Evolutionary conservation across 2,797 vertebrate genomes (phyloP).

Genomic region (Cyprinodon diabolis): DNA sequence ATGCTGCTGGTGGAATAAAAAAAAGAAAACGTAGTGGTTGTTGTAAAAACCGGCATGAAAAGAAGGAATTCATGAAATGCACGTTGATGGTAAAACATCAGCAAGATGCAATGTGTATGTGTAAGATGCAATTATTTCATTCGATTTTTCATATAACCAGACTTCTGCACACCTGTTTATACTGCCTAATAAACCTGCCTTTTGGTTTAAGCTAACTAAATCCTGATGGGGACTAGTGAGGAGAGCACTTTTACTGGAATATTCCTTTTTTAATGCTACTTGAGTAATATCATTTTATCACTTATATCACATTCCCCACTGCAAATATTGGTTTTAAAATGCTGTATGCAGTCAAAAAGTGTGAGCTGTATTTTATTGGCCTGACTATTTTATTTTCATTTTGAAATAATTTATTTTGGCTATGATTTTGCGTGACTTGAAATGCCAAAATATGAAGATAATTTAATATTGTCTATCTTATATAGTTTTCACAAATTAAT

Average conservation of each 20-base stretch:
- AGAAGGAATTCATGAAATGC: slow-evolving; percentile 3
- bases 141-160: slow-evolving; percentile 23
- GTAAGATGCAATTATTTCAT: not conserved
- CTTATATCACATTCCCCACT: no score
- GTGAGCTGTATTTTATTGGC: no score
- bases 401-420: no score
- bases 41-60: slow-evolving; percentile 26
- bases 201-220: not conserved
- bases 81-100: not conserved
- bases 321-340: no score
- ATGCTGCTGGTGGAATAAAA: slow-evolving; percentile 20
- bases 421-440: no score
- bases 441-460: no score
- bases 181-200: not conserved
- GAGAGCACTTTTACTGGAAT: not conserved
- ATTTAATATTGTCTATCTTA: no score
- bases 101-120: slow-evolving; percentile 6
- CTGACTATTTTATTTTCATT: no score
- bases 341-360: no score
- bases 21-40: slow-evolving; percentile 4
- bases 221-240: not conserved
- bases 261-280: no score
- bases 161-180: slow-evolving; percentile 10
- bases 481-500: no score
- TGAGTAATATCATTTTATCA: no score